Evolutionary conservation across 1,140 invertebrate genomes (phyloP).

Genomic region (Diprion similis): DNA sequence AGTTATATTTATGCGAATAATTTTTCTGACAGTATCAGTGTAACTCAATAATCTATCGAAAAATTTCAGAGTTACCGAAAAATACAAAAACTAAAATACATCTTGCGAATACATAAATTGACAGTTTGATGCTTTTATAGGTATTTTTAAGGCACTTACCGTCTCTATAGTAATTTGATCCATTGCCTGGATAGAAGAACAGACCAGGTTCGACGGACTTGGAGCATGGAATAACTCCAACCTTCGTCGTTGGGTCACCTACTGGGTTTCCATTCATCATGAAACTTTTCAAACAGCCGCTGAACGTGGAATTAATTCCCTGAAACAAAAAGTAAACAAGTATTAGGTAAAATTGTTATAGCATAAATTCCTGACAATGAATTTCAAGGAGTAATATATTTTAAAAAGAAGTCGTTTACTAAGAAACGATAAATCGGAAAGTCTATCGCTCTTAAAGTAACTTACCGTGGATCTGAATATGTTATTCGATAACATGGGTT

Average conservation of each 20-base stretch:
- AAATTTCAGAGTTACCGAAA: too few species aligned
- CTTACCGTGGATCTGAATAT: conserved; percentile 52
- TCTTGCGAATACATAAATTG: not conserved
- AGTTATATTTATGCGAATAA: not conserved
- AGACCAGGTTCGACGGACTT: conserved; percentile 85
- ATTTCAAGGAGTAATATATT: too few species aligned
- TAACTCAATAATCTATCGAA: conserved; percentile 1
- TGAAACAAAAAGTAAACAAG: conserved; percentile 43
- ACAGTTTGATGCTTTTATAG: not conserved
- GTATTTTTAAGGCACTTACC: conserved; percentile 58
- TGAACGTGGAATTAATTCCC: conserved; percentile 73
- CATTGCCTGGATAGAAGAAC: conserved; percentile 82
- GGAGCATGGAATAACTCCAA: conserved; percentile 80
- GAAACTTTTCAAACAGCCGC: conserved; percentile 87
- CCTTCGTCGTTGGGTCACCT: conserved; percentile 63
- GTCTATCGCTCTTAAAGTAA: conserved; percentile 30
- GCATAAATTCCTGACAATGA: too few species aligned
- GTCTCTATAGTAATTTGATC: conserved; percentile 67
- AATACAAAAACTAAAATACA: conserved; percentile 8
- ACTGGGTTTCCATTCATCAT: conserved; percentile 73
- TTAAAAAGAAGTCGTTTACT: conserved; percentile 17
- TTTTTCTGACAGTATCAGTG: not conserved
- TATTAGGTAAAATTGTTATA: too few species aligned
- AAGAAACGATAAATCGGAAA: conserved; percentile 21
- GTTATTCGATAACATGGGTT: conserved; percentile 37